Evolutionary conservation across 2,797 vertebrate genomes (phyloP), one percentile per base, ranked within the genome.

Genomic region (Myotis findleyi): DNA sequence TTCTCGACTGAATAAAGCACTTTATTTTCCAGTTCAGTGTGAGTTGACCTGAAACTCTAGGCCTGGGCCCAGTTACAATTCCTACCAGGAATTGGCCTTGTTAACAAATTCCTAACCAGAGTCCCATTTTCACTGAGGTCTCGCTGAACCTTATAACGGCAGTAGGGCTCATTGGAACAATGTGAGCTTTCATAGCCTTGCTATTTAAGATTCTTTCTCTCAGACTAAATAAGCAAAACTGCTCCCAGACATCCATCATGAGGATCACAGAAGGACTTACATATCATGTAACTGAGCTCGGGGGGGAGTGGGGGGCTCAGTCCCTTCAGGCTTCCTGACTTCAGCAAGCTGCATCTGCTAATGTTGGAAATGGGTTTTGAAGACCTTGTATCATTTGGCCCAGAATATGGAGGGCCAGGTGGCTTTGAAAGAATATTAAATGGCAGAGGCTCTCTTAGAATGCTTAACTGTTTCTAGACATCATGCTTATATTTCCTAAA

Each of bases 371-470:
- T 90, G 69, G 91, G 53, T 96, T 96, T 94, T 89, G 85, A 98
- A 98, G 96, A 98, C 97, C 93, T 6, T 97, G 96, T 98, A 93
- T 94, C 77, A 81, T 84, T 97, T 98, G 97, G 94, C 97, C 95
- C 86, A 92, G 95, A 97, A 97, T 97, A 98, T 96, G 96, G 95
- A 97, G 73, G 93, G 96, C 97, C 97, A 98, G 97, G 97, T 97
- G 97, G 97, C 94, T 98, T 97, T 92, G 88, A 94, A 98, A 93
- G 97, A 97, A 96, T 97, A 98, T 98, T 97, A 98, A 98, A 90
- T 93, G 95, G 97, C 96, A 98, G 96, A 95, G 64, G 4, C 97
- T 87, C 5, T 92, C 85, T 85, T 97, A 77, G 96, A 97, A 95
- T 97, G 95, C 95, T 93, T 97, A 89, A 76, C 95, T 97, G 77